Base-by-base conservation (phyloP, 1,140 invertebrate genomes). In the Dendrolimus punctatus region DNA sequence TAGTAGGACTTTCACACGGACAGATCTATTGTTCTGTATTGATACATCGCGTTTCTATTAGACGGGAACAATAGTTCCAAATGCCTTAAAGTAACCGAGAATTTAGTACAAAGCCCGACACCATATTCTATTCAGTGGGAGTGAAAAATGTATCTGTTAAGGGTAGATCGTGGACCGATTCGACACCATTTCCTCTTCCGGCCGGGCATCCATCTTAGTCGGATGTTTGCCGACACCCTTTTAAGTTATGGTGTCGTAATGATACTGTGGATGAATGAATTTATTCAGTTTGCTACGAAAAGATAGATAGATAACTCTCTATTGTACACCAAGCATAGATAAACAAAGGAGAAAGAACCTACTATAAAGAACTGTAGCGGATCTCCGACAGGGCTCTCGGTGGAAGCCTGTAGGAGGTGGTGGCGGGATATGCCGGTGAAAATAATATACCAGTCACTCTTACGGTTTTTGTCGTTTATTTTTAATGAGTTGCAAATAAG, bases 71-170 rank as follows among this genome's bases (percentile, higher is more conserved):
- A 23, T 23, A 23, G 6, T 10, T 9, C 5, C 5, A 6, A n/a
- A 45, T 45, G 46, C 9, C 5, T 37, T 46, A 46, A 46, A 45
- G n/a, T 37, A 37, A 51, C 42, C 10, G 38, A 6, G 9, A 37
- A 40, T 43, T 51, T 51, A 48, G 53, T 8, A n/a, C 36, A 39
- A 38, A 23, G 8, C 42, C 53, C 6, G 23, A 46, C 51, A 39
- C 38, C 46, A 8, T 40, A 37, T 4, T 50, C 8, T 46, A 58
- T 51, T 57, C 50, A 55, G 41, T 46, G 52, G 39, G 49, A 51
- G 57, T 69, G 64, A 69, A 64, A 69, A 69, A 69, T 69, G 67
- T 64, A 64, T 64, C 64, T 46, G 53, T 61, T 61, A 57, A 62
- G 64, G 66, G 63, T 59, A 62, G 63, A 68, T 66, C 62, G 56